Percentiles rank a stretch among this genome's conserved stretches.
Conservation (phyloP, 2,888 invertebrate genomes). For the Lingula anatina region DNA sequence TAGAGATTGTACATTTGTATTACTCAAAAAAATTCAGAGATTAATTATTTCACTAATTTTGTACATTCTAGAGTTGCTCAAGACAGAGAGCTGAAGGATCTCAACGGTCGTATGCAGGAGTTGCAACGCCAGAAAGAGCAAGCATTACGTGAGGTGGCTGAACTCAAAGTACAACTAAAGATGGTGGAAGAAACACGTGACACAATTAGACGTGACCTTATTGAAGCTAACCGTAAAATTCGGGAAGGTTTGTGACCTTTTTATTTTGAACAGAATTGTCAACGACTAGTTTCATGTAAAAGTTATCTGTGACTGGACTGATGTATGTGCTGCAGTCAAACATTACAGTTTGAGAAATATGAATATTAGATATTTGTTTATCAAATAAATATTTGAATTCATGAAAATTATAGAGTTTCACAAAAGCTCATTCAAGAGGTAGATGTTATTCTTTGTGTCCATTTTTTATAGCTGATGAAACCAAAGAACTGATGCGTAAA, state of each 20-base stretch:
- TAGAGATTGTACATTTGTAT: too few relatives aligned
- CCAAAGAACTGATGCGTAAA: conserved; percentile 56
- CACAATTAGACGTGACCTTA: conserved; percentile 70
- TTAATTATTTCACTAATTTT: too few relatives aligned
- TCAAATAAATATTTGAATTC: too few relatives aligned
- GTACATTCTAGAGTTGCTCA: conserved; percentile 51
- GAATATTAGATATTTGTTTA: too few relatives aligned
- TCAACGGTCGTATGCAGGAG: conserved; percentile 44
- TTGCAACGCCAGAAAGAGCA: conserved; percentile 46
- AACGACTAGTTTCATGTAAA: too few relatives aligned
- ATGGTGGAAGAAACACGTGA: conserved; percentile 78
- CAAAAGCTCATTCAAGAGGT: background rate
- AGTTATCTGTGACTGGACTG: too few relatives aligned
- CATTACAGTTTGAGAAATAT: too few relatives aligned
- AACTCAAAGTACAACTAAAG: conserved; percentile 72
- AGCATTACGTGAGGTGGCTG: conserved; percentile 62
- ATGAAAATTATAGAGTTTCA: too few relatives aligned
- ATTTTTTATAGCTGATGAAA: conserved; percentile 39
- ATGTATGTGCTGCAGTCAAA: too few relatives aligned
- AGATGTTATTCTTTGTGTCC: background rate
- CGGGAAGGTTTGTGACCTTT: conserved; percentile 85
- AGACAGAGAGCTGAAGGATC: conserved; percentile 62
- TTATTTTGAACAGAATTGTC: too few relatives aligned
- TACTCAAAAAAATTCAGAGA: too few relatives aligned
- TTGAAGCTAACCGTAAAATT: conserved; percentile 75